Percentiles rank a stretch among this genome's conserved stretches.
phyloP scores from a whole-genome alignment of 2,113 vertebrate species.

The Nansenia antarctica region DNA sequence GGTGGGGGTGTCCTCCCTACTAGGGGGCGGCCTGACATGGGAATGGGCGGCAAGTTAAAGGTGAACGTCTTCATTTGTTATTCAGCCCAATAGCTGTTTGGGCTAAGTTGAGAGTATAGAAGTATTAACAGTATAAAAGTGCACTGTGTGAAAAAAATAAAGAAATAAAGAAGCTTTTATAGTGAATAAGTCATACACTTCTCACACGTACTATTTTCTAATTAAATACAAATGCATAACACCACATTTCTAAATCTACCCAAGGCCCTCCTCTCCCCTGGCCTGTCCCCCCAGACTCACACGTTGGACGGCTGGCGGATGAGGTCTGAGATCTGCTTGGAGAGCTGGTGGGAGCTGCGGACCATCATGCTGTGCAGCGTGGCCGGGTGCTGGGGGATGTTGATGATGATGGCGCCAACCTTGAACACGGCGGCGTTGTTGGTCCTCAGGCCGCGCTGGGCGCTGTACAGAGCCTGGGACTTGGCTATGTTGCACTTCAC shows the following conservation, averaged over 20 bases:
- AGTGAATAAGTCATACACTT: too few relatives aligned
- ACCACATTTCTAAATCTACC: neutral
- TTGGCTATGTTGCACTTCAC: conserved; percentile 99
- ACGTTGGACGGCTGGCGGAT: conserved; percentile 90
- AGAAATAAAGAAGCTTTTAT: too few relatives aligned
- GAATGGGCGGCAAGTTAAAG: neutral
- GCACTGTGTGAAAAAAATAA: neutral
- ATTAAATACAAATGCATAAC: neutral
- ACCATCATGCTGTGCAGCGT: conserved; percentile 99
- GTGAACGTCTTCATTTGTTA: neutral
- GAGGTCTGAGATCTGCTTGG: conserved; percentile 98
- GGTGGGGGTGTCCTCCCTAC: conserved; percentile 88
- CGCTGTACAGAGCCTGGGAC: conserved; percentile 96
- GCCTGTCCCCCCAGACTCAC: conserved; percentile 69
- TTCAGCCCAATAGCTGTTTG: too few relatives aligned
- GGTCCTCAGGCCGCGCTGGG: conserved; percentile 91
- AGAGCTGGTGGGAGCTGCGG: conserved; percentile 97
- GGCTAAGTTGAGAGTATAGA: too few relatives aligned
- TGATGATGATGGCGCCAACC: conserved; percentile 96
- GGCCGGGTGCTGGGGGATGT: conserved; percentile 97
- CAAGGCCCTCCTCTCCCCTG: neutral
- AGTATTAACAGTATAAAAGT: too few relatives aligned
- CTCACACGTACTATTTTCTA: too few relatives aligned
- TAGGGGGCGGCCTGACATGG: conserved; percentile 79
- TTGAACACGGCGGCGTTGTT: conserved; percentile 95